Evolutionary conservation across 2,113 vertebrate genomes (phyloP).

Genomic region (Megaleporinus macrocephalus): DNA sequence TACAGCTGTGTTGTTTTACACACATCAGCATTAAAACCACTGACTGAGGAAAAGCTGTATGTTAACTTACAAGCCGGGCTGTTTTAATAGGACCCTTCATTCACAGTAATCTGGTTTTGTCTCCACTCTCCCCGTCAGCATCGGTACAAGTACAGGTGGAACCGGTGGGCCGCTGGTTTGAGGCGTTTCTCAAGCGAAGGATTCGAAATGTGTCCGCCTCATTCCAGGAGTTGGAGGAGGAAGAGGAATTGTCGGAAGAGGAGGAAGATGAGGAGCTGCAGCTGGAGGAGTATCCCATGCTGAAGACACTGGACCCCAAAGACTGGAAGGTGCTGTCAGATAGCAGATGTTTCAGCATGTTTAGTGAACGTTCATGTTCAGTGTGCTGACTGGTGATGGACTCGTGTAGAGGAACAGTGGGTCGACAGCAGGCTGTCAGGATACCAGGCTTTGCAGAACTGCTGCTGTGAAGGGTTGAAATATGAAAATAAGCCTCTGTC

Average conservation of each 20-base stretch:
- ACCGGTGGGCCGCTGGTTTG: conserved; percentile 97
- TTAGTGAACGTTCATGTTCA: not conserved
- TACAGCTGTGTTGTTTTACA: too few relatives aligned
- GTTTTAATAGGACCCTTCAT: not conserved
- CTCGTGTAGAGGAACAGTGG: too few relatives aligned
- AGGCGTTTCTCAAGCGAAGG: conserved; percentile 94
- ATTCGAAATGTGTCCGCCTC: conserved; percentile 91
- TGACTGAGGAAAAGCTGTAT: too few relatives aligned
- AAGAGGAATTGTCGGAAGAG: conserved; percentile 92
- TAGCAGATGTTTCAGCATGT: not conserved
- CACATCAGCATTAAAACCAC: too few relatives aligned
- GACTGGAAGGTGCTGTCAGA: conserved; percentile 91
- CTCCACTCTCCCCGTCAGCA: conserved; percentile 69
- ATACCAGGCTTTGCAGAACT: too few relatives aligned
- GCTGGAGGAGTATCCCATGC: conserved; percentile 91
- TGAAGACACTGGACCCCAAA: conserved; percentile 97
- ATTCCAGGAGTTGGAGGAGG: conserved; percentile 97
- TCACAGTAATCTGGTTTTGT: not conserved
- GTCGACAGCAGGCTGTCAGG: too few relatives aligned
- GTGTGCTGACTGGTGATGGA: not conserved
- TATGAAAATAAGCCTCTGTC: too few relatives aligned
- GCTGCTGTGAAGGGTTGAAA: too few relatives aligned
- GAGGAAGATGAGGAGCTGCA: conserved; percentile 94
- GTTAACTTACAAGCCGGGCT: too few relatives aligned
- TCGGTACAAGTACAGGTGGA: conserved; percentile 92